phyloP scores from a whole-genome alignment of 2,888 invertebrate species.

The Galerucella calmariensis region DNA sequence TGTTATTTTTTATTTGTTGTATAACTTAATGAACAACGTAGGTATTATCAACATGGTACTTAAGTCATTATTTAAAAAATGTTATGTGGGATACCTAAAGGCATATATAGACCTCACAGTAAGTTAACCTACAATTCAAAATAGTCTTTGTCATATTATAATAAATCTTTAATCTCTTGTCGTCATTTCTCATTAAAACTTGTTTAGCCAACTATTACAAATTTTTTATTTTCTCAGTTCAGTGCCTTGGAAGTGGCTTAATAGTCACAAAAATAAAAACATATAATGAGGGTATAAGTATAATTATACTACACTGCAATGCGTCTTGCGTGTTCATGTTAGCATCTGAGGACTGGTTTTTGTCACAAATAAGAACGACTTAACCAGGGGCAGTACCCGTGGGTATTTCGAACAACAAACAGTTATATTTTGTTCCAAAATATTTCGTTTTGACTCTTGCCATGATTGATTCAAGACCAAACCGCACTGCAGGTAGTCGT shows the following conservation, averaged over 20 bases:
- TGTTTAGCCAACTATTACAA: conserved; percentile 25
- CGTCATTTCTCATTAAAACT: conserved; percentile 21
- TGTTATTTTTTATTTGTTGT: background rate
- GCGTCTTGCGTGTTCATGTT: conserved; percentile 25
- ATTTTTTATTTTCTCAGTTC: conserved; percentile 34
- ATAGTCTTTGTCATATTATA: background rate
- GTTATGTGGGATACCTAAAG: background rate
- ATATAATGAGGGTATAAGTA: conserved; percentile 38
- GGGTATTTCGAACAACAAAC: background rate
- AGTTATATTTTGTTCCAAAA: too few relatives aligned
- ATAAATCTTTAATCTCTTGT: background rate
- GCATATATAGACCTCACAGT: background rate
- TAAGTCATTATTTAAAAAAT: background rate
- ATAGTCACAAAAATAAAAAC: conserved; percentile 36
- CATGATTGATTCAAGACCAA: too few relatives aligned
- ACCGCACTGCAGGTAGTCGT: too few relatives aligned
- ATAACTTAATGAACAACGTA: background rate
- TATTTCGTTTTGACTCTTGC: too few relatives aligned
- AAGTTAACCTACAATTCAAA: background rate
- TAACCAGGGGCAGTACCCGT: conserved; percentile 1
- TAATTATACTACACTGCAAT: conserved; percentile 18
- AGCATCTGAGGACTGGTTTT: conserved; percentile 29
- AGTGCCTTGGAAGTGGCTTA: conserved; percentile 34
- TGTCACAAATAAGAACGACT: conserved; percentile 19
- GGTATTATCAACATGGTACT: background rate